phyloP scores from a whole-genome alignment of 2,888 invertebrate genomes.

The Cremastinae sp. region DNA sequence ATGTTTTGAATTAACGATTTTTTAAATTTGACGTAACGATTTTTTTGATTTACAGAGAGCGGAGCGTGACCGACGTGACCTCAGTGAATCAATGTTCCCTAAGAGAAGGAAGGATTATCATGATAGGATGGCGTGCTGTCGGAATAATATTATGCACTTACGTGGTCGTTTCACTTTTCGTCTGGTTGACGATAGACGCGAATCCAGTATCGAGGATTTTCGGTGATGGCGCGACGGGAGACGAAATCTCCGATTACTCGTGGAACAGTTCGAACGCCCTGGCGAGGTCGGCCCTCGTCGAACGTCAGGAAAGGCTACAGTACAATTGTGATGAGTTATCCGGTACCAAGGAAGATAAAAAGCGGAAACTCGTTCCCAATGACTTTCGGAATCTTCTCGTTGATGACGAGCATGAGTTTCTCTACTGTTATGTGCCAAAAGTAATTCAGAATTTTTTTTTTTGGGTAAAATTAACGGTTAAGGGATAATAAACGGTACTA shows the following conservation, averaged over 20 bases:
- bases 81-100: constrained; percentile 65
- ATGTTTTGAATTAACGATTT: too few species aligned
- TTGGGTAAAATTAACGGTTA: too few species aligned
- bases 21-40: too few species aligned
- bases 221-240: constrained; percentile 37
- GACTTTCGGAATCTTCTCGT: constrained; percentile 91
- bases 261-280: constrained; percentile 75
- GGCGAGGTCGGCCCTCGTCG: constrained; percentile 75
- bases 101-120: constrained; percentile 64
- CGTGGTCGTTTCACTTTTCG: constrained; percentile 51
- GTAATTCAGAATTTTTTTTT: constrained; percentile 82
- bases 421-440: constrained; percentile 97
- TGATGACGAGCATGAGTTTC: constrained; percentile 90
- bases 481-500: too few species aligned
- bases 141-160: constrained; percentile 60
- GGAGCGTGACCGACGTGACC: constrained; percentile 14
- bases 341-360: constrained; percentile 47
- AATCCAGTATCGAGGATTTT: constrained; percentile 49
- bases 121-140: constrained; percentile 68
- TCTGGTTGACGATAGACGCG: constrained; percentile 46
- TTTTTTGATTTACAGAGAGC: too few species aligned
- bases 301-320: constrained; percentile 76
- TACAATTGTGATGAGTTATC: constrained; percentile 74
- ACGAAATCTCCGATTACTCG: constrained; percentile 66
- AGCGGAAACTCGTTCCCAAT: constrained; percentile 74